phyloP scores from a whole-genome alignment of 23 tunicate genomes.

The Phallusia fumigata region DNA sequence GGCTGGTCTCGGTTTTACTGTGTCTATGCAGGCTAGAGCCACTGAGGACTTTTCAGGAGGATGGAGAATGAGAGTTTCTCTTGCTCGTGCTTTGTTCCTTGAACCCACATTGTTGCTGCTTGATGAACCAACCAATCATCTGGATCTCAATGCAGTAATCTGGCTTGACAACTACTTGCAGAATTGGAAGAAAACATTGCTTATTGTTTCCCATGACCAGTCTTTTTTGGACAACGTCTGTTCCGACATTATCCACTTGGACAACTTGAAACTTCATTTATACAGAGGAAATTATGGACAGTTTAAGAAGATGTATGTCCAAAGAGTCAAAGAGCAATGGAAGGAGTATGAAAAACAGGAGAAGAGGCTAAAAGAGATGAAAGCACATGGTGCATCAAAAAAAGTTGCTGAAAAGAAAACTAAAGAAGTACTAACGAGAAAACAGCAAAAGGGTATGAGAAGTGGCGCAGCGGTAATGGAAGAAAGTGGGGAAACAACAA shows the following conservation, averaged over 20 bases:
- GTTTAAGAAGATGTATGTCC: conserved; percentile 91
- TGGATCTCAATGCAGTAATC: conserved; percentile 98
- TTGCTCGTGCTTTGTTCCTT: conserved; percentile 93
- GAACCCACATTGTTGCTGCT: conserved; percentile 95
- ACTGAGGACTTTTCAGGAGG: conserved; percentile 99
- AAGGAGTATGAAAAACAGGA: conserved; percentile 98
- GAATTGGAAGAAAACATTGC: conserved; percentile 93
- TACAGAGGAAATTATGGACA: conserved; percentile 95
- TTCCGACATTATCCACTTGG: conserved; percentile 93
- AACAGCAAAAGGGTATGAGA: conserved; percentile 87
- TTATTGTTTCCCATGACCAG: conserved; percentile 99
- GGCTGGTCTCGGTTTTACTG: conserved; percentile 97
- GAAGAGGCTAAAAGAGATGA: conserved; percentile 64
- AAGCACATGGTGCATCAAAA: conserved; percentile 86
- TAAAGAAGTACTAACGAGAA: conserved; percentile 90
- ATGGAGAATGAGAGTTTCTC: conserved; percentile 99
- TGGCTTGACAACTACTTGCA: conserved; percentile 98
- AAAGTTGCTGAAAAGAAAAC: conserved; percentile 90
- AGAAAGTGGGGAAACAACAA: conserved; percentile 77
- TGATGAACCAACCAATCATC: conserved; percentile 99
- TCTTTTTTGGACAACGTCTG: conserved; percentile 93
- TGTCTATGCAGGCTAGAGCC: conserved; percentile 80
- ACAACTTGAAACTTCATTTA: conserved; percentile 72
- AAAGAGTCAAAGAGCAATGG: conserved; percentile 62
- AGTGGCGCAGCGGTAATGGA: conserved; percentile 75